Base-by-base conservation (phyloP, 2,888 invertebrate genomes). In the Monopis laevigella region DNA sequence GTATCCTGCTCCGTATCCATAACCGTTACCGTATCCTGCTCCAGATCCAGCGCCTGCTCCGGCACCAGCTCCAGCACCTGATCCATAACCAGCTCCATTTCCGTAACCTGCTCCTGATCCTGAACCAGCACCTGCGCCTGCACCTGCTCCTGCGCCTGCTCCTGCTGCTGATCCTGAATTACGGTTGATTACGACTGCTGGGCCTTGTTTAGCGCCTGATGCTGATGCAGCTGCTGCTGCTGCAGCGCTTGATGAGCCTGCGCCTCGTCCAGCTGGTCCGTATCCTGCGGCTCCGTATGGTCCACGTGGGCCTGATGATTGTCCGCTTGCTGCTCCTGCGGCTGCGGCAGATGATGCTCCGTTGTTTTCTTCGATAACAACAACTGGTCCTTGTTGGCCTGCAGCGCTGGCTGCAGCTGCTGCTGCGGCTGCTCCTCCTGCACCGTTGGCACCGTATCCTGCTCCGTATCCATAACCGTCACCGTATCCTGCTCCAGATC, bases 291-390 rank as follows among this genome's bases (percentile, higher is more conserved):
- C 6, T 21, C 24, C 24, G 24, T 21, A 21, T 21, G 24, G 24
- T 8, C 24, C 24, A 21, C 24, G 24, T 21, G 5, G 24, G 5
- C 24, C 24, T 5, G 24, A 21, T 21, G 24, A 21, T 7, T 5
- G 8, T 5, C 6, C 24, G 8, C 6, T 8, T 5, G 24, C 24
- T 7, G 24, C 24, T 21, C 6, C 24, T 21, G 24, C 24, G 5
- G 24, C 24, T 21, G 24, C 24, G 5, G 24, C 24, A 7, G 24
- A 5, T 21, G 24, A 21, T 7, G 5, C 24, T 7, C 8, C 8
- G 24, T 21, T 21, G 24, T 5, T 21, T 30, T 46, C 43, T 30
- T 48, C 48, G 12, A 49, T 42, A 10, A 50, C 26, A 11, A 48
- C 36, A 14, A 48, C 40, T 28, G 42, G 43, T 17, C 26, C 12